A percentile compares a stretch with the other conserved stretches of the same genome.
phyloP scores from a whole-genome alignment of 2,797 vertebrate species.

The Atherinosoma microstoma region DNA sequence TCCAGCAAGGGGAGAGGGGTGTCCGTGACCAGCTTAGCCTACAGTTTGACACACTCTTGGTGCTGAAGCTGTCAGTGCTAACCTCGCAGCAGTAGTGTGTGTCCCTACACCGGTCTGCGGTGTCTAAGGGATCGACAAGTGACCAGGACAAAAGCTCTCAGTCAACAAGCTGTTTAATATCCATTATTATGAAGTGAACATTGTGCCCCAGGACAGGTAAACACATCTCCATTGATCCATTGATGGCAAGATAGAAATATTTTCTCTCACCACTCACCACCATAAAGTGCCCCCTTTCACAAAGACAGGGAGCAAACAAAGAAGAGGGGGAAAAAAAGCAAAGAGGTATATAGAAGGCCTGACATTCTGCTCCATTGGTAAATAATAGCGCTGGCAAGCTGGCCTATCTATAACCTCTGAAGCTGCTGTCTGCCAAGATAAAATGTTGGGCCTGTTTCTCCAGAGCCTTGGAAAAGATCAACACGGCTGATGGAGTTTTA shows the following conservation, averaged over 20 bases:
- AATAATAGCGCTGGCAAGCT: conserved; percentile 89
- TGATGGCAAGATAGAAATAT: conserved; percentile 92
- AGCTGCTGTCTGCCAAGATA: conserved; percentile 91
- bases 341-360: conserved; percentile 84
- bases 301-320: conserved; percentile 93
- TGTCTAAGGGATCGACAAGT: conserved; percentile 89
- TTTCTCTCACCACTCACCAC: conserved; percentile 87
- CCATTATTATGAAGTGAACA: conserved; percentile 94
- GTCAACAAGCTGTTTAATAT: conserved; percentile 95
- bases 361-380: conserved; percentile 91
- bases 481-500: conserved; percentile 81
- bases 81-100: conserved; percentile 69
- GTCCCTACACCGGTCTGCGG: conserved; percentile 84
- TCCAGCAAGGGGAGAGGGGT: conserved; percentile 41
- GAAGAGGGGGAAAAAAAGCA: conserved; percentile 57
- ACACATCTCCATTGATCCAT: conserved; percentile 97
- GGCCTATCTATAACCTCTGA: conserved; percentile 91
- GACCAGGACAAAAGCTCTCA: conserved; percentile 91
- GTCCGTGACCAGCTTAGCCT: conserved; percentile 77
- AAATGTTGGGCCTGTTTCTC: conserved; percentile 88
- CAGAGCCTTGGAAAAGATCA: conserved; percentile 85
- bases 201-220: conserved; percentile 89
- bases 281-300: conserved; percentile 90
- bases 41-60: conserved; percentile 74
- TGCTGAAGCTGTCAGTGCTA: conserved; percentile 80